phyloP scores from a whole-genome alignment of 2,113 vertebrate species.

The Cyanoderma ruficeps region DNA sequence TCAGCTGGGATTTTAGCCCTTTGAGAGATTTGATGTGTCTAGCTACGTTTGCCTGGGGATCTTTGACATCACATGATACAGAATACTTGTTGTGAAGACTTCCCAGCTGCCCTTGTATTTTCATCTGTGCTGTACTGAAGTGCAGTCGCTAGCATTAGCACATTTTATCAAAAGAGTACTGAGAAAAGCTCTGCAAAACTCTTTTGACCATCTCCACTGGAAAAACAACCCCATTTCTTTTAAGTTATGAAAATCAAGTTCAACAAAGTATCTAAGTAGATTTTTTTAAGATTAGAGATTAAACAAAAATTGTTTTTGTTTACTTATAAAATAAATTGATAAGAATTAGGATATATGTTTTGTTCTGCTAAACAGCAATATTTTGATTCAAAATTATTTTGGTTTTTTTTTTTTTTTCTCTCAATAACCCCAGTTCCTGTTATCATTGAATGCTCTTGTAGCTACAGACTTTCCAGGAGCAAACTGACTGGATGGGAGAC shows the following conservation, averaged over 20 bases:
- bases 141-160: fast-evolving
- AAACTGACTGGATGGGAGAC: background rate
- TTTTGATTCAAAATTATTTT: background rate
- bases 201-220: background rate
- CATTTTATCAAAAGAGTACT: background rate
- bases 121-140: background rate
- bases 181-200: background rate
- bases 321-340: background rate
- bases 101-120: background rate
- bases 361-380: background rate
- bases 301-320: background rate
- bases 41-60: background rate
- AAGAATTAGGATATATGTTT: background rate
- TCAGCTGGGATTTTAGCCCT: background rate
- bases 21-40: background rate
- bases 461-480: background rate
- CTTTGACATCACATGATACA: background rate
- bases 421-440: background rate
- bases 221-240: background rate
- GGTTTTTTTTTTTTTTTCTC: no score
- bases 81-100: background rate
- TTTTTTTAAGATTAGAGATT: background rate
- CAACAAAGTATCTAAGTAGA: background rate
- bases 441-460: background rate
- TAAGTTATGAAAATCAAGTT: background rate